These are phyloP conservation scores for Encarsia formosa DNA, from an alignment of 2,888 invertebrate species.

Conservation along the genomic window DNA sequence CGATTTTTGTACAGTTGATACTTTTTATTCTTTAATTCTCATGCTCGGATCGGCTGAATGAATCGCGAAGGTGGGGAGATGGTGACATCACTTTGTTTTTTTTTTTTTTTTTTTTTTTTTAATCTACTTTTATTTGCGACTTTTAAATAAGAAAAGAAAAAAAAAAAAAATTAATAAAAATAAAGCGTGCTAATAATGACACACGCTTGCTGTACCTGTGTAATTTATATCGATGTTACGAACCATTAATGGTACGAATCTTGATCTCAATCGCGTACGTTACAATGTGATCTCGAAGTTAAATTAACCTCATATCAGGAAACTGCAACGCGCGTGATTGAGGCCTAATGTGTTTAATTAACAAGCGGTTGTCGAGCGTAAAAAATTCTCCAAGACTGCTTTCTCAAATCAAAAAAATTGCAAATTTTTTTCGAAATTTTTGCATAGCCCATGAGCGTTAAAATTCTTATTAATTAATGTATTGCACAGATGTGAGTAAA, in stretches of 20 bases:
- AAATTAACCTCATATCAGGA: conserved; percentile 22
- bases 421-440: conserved; percentile 27
- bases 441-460: conserved; percentile 22
- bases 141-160: conserved; percentile 24
- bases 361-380: conserved; percentile 24
- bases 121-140: conserved; percentile 27
- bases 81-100: no score
- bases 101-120: conserved; percentile 26
- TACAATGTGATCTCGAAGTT: conserved; percentile 25
- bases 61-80: conserved; percentile 29
- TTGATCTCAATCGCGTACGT: no score
- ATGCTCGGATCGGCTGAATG: conserved; percentile 28
- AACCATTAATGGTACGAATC: conserved; percentile 26
- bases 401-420: no score
- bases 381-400: no score
- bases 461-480: conserved; percentile 24
- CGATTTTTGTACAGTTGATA: conserved; percentile 28
- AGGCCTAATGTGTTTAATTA: conserved; percentile 24
- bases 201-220: conserved; percentile 30
- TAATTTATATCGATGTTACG: conserved; percentile 28
- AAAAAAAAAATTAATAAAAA: no score
- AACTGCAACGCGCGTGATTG: conserved; percentile 28
- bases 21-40: conserved; percentile 26
- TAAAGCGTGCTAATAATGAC: conserved; percentile 22
- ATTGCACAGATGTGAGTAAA: conserved; percentile 29